phyloP scores from a whole-genome alignment of 2,888 invertebrate species.

The Cheiracanthium punctorium region DNA sequence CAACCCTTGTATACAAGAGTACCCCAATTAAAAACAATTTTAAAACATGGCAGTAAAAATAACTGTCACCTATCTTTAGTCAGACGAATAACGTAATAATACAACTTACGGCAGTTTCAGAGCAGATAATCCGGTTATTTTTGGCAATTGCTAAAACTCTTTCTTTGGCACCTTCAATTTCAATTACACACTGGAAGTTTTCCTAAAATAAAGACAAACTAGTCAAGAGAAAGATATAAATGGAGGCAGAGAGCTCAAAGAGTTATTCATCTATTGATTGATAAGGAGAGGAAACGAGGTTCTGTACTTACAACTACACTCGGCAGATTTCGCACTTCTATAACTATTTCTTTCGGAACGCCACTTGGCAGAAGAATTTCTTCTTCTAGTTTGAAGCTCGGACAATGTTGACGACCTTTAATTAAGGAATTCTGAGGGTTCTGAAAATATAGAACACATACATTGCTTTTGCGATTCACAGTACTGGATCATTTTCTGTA shows the following conservation, averaged over 20 bases:
- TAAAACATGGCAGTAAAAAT: too few relatives aligned
- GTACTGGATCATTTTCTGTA: too few relatives aligned
- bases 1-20: too few relatives aligned
- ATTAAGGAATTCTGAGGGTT: slow-evolving; percentile 67
- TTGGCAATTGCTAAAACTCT: slow-evolving; percentile 85
- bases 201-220: slow-evolving; percentile 77
- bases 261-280: too few relatives aligned
- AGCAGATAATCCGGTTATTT: slow-evolving; percentile 85
- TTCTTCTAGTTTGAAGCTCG: slow-evolving; percentile 85
- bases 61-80: too few relatives aligned
- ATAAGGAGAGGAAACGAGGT: too few relatives aligned
- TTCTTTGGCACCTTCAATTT: slow-evolving; percentile 92
- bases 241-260: neutral
- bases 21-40: too few relatives aligned
- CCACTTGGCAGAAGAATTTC: slow-evolving; percentile 89
- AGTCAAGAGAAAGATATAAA: neutral
- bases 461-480: too few relatives aligned
- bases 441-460: slow-evolving; percentile 27
- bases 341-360: slow-evolving; percentile 89
- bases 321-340: slow-evolving; percentile 89
- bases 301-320: slow-evolving; percentile 62
- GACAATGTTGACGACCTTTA: slow-evolving; percentile 79
- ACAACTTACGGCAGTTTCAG: slow-evolving; percentile 85
- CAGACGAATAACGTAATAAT: neutral
- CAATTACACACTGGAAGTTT: slow-evolving; percentile 92